Conservation (phyloP, 1,140 invertebrate genomes). For the Drosophila repletoides region DNA sequence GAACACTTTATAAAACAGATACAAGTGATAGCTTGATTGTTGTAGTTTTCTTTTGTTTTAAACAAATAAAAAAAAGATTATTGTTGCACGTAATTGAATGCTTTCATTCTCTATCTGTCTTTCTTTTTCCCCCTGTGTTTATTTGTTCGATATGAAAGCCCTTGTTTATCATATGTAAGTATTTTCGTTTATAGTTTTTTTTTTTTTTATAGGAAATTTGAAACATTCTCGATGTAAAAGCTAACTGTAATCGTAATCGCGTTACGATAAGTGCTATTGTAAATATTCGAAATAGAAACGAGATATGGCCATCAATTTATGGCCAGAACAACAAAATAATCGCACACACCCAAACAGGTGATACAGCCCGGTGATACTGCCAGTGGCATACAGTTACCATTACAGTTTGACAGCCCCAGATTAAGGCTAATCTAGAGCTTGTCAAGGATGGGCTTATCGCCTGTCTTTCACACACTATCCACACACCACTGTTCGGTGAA, state of each 20-base stretch:
- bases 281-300: slow-evolving; percentile 25
- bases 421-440: slow-evolving; percentile 3
- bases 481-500: too few relatives aligned
- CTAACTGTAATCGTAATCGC: slow-evolving; percentile 31
- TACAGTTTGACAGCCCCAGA: background rate
- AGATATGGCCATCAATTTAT: slow-evolving; percentile 28
- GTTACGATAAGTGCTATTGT: slow-evolving; percentile 27
- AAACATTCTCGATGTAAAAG: background rate
- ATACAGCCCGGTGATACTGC: slow-evolving; percentile 7
- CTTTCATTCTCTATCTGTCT: background rate
- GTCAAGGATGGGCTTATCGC: slow-evolving; percentile 9
- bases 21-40: slow-evolving; percentile 11
- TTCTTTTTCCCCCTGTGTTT: background rate
- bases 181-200: too few relatives aligned
- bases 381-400: background rate
- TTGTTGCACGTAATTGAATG: slow-evolving; percentile 15
- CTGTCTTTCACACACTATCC: too few relatives aligned
- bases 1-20: slow-evolving; percentile 3
- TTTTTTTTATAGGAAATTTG: slow-evolving; percentile 11
- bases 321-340: background rate
- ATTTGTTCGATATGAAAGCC: background rate
- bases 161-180: slow-evolving; percentile 4
- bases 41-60: slow-evolving; percentile 19
- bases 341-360: background rate
- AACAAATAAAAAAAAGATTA: slow-evolving; percentile 4